phyloP scores from a whole-genome alignment of 2,888 invertebrate species.

The Odontomyia ornata region DNA sequence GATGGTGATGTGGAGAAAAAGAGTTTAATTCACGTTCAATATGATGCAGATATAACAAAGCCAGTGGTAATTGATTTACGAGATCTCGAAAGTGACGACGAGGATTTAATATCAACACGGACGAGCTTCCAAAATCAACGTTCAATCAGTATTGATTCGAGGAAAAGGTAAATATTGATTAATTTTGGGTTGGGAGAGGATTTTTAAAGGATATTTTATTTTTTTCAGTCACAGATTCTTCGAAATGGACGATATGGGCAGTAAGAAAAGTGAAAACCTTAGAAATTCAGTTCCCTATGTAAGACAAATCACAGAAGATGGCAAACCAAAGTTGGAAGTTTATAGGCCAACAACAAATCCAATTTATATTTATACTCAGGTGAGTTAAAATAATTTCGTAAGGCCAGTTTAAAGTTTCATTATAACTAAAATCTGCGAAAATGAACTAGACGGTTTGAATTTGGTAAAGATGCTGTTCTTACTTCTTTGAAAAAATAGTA shows the following conservation, averaged over 20 bases:
- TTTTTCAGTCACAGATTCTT: slow-evolving; percentile 61
- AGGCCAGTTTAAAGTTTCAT: too few species aligned
- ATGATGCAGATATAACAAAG: slow-evolving; percentile 62
- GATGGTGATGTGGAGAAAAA: slow-evolving; percentile 62
- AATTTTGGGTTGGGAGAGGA: slow-evolving; percentile 10
- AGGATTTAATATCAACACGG: slow-evolving; percentile 68
- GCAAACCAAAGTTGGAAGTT: slow-evolving; percentile 68
- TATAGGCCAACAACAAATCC: slow-evolving; percentile 69
- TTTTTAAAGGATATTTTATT: neutral
- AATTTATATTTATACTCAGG: slow-evolving; percentile 65
- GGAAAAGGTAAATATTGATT: slow-evolving; percentile 64
- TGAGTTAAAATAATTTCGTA: slow-evolving; percentile 53
- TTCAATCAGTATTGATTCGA: slow-evolving; percentile 71
- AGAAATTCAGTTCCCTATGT: slow-evolving; percentile 71
- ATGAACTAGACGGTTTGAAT: too few species aligned
- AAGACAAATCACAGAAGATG: slow-evolving; percentile 70
- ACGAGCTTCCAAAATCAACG: slow-evolving; percentile 71
- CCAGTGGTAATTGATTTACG: slow-evolving; percentile 64
- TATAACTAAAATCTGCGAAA: too few species aligned
- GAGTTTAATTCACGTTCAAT: slow-evolving; percentile 60
- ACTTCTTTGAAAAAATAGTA: too few species aligned
- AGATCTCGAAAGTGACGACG: slow-evolving; percentile 60
- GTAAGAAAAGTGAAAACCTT: slow-evolving; percentile 70
- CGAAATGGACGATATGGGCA: slow-evolving; percentile 72
- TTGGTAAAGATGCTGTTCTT: too few species aligned